Evolutionary conservation across 2,113 vertebrate genomes (phyloP).

Genomic region (Macrotis lagotis): DNA sequence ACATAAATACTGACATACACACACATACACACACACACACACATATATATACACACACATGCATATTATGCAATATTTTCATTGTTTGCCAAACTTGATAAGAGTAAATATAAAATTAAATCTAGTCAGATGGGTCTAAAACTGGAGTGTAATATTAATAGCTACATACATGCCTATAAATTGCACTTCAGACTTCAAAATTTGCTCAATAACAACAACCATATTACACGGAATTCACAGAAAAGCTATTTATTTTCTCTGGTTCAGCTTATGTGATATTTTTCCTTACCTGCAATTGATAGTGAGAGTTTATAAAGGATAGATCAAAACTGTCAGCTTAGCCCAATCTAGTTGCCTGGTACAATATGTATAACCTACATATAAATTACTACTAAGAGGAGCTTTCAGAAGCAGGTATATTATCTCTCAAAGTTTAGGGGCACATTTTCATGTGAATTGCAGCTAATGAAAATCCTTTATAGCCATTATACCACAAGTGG

Average conservation of each 20-base stretch:
- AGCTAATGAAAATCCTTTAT: conserved; percentile 65
- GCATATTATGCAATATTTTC: background rate
- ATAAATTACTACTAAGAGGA: conserved; percentile 76
- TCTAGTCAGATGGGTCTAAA: conserved; percentile 6
- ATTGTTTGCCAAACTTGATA: conserved; percentile 6
- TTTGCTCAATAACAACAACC: conserved; percentile 16
- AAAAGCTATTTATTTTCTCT: conserved; percentile 45
- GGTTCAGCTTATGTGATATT: conserved; percentile 40
- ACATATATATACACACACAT: too few relatives aligned
- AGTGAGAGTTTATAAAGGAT: conserved; percentile 16
- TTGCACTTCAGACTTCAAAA: background rate
- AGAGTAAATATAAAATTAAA: conserved; percentile 21
- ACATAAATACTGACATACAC: too few relatives aligned
- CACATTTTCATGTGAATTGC: conserved; percentile 56
- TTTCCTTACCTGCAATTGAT: conserved; percentile 26
- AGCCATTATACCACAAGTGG: conserved; percentile 32
- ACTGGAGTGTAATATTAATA: conserved; percentile 39
- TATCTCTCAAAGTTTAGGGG: conserved; percentile 72
- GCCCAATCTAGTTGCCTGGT: conserved; percentile 36
- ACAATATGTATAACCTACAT: conserved; percentile 72
- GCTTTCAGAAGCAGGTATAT: conserved; percentile 67
- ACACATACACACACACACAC: too few relatives aligned
- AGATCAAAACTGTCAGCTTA: background rate
- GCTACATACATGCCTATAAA: background rate
- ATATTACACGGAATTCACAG: conserved; percentile 24